Base-by-base conservation (phyloP, 1,140 invertebrate genomes). In the Vollenhovia emeryi region DNA sequence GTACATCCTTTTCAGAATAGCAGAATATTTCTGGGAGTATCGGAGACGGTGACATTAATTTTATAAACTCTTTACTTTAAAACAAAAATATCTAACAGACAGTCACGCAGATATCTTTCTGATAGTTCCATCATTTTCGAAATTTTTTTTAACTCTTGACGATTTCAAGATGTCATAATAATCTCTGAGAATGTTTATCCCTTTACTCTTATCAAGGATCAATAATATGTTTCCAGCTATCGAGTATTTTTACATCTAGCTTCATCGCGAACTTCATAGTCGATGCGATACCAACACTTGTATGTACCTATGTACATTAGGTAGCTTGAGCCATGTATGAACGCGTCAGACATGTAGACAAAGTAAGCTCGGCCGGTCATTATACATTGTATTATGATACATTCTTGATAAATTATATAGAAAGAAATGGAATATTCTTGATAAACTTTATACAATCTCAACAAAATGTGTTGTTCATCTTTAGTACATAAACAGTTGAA, bases 341-440 rank as follows among this genome's bases (percentile, higher is more conserved):
- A n/a, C 52, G 73, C 43, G 3, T 59, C 36, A 43, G 6, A 30
- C 3, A 76, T 21, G 1, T 15, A 45, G 74, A 62, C 7, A 43
- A 76, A 60, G 55, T 76, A 76, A 60, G 74, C 55, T 76, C 40
- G 18, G 5, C 30, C 40, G 24, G 4, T 60, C 5, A 21, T 76
- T 76, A n/a, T n/a, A n/a, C n/a, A n/a, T n/a, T n/a, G n/a, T n/a
- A n/a, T n/a, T n/a, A n/a, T n/a, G n/a, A n/a, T n/a, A 48, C 2
- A 24, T 59, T 13, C 9, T 0, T 76, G n/a, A n/a, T n/a, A n/a
- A n/a, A n/a, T n/a, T n/a, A n/a, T n/a, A n/a, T n/a, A n/a, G n/a
- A n/a, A n/a, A n/a, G n/a, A n/a, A n/a, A n/a, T n/a, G n/a, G n/a
- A n/a, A n/a, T n/a, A n/a, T n/a, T n/a, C n/a, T n/a, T n/a, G 45